Evolutionary conservation across 1,140 invertebrate genomes (phyloP).

Genomic region (Brachystomella parvula): DNA sequence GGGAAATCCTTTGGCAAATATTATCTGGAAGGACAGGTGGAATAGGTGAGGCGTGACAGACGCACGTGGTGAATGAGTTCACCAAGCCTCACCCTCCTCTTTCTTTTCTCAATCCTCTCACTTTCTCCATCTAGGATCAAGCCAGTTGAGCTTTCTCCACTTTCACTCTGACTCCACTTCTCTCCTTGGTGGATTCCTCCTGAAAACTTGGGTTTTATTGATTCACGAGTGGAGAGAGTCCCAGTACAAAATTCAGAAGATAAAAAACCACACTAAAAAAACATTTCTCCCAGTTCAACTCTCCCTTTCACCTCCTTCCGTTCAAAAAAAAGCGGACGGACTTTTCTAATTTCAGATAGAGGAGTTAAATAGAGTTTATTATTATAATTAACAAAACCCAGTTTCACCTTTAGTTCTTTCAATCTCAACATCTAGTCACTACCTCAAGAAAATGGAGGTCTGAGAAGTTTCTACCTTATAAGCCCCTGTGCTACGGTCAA

Average conservation of each 20-base stretch:
- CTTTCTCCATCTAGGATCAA: background rate
- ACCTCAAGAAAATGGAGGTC: no score
- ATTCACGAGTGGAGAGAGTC: background rate
- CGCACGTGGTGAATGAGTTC: no score
- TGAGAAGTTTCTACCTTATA: no score
- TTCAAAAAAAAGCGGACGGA: background rate
- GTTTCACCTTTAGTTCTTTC: no score
- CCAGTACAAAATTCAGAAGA: background rate
- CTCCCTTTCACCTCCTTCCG: background rate
- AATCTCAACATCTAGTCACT: no score
- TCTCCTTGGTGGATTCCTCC: background rate
- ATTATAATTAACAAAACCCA: no score
- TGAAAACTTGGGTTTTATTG: background rate
- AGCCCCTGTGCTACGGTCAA: no score
- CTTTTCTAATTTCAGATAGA: background rate
- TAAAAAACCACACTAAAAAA: background rate
- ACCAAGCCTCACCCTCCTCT: no score
- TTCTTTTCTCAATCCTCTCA: background rate
- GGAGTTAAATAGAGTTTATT: background rate
- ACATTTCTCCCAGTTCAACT: background rate
- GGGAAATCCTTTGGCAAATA: no score
- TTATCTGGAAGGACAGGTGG: no score
- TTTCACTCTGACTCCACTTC: background rate
- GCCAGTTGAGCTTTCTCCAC: background rate
- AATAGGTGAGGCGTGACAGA: no score